Conservation (phyloP, 2,113 vertebrate genomes). For the Mirounga angustirostris region DNA sequence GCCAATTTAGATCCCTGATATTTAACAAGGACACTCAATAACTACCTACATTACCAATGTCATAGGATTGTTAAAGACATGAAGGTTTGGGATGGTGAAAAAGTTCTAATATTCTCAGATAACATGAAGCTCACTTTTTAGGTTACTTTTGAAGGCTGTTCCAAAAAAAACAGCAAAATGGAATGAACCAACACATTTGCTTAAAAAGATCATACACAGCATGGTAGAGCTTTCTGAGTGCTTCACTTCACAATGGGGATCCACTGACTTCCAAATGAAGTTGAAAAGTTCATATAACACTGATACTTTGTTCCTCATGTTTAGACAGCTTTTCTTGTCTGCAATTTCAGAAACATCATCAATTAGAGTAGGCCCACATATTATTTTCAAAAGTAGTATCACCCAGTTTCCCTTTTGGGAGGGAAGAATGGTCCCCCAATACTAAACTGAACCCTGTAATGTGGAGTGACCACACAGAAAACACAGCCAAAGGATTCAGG, state of each 20-base stretch:
- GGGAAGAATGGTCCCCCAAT: background rate
- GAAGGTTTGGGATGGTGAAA: background rate
- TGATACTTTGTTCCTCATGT: background rate
- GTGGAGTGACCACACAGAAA: background rate
- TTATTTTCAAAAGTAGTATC: background rate
- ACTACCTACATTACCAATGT: background rate
- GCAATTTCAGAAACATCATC: background rate
- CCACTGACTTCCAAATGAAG: background rate
- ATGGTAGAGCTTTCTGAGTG: background rate
- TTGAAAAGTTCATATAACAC: background rate
- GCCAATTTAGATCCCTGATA: conserved; percentile 17
- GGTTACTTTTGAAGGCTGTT: background rate
- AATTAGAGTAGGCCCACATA: background rate
- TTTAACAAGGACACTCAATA: conserved; percentile 10
- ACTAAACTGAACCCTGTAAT: background rate
- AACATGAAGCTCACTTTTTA: background rate
- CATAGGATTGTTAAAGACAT: conserved; percentile 7
- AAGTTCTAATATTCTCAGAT: background rate
- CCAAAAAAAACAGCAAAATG: background rate
- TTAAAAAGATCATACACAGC: background rate
- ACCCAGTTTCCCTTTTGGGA: background rate
- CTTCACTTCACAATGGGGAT: background rate
- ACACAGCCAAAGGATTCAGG: background rate
- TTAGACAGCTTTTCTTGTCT: conserved; percentile 11
- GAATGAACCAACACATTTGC: background rate